Conservation (phyloP, 2,797 vertebrate species). For the Loris lydekkerianus region DNA sequence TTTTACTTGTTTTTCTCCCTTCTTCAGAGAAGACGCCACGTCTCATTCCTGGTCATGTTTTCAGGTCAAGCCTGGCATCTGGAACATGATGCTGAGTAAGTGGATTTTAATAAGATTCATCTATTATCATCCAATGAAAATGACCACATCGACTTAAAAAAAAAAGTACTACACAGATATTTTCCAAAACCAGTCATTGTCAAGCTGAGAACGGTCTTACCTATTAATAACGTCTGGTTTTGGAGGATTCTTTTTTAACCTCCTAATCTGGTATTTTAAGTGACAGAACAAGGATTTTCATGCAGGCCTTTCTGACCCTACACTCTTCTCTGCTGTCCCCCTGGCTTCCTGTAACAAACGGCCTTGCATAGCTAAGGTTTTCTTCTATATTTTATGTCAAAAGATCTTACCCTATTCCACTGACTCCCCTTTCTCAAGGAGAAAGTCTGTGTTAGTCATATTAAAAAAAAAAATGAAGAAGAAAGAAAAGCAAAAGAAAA, state of each 20-base stretch:
- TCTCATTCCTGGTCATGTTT: slow-evolving; percentile 10
- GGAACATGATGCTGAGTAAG: slow-evolving; percentile 23
- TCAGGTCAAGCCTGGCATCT: neutral
- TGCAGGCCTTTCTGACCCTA: neutral
- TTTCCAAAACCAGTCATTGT: slow-evolving; percentile 51
- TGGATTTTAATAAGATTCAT: slow-evolving; percentile 47
- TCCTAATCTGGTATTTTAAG: slow-evolving; percentile 24
- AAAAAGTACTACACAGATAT: slow-evolving; percentile 9
- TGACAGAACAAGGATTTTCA: slow-evolving; percentile 40
- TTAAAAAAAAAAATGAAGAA: neutral
- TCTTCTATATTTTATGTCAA: slow-evolving; percentile 3
- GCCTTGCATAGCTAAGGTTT: neutral
- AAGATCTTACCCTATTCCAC: slow-evolving; percentile 9
- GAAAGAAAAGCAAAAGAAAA: neutral
- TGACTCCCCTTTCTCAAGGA: slow-evolving; percentile 11
- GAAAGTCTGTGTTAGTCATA: neutral
- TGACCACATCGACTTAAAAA: slow-evolving; percentile 44
- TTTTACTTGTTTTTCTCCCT: slow-evolving; percentile 7
- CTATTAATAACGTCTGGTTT: slow-evolving; percentile 41
- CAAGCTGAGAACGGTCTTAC: slow-evolving; percentile 11
- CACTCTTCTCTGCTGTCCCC: neutral
- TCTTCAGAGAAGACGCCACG: neutral
- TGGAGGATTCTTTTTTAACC: neutral
- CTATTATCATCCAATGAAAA: slow-evolving; percentile 23
- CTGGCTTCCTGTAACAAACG: slow-evolving; percentile 31